Base-by-base conservation (phyloP, 1,140 invertebrate genomes). In the Lepidurus arcticus region DNA sequence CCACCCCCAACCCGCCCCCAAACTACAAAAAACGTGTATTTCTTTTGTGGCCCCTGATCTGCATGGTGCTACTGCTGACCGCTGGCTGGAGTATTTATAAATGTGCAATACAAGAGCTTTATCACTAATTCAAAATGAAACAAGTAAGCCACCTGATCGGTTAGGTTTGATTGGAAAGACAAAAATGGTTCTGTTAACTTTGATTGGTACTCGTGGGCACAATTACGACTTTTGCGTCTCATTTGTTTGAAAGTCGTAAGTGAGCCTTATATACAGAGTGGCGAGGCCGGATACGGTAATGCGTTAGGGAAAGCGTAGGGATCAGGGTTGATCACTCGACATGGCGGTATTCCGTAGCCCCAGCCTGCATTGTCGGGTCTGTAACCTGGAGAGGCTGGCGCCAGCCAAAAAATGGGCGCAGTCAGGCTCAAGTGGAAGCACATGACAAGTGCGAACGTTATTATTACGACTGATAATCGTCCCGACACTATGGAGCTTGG, bases 101-200 rank as follows among this genome's bases (percentile, higher is more conserved):
- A 16, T 65, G 53, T 65, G 53, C 53, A 65, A 65, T 65, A 65
- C 53, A 65, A 65, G 53, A 65, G 53, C 53, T 65, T 65, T 65
- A 65, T 65, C n/a, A 65, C 16, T 65, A 65, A n/a, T 65, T 65
- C 34, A 34, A 34, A 34, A 34, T 34, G 34, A 34, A 34, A 34
- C 34, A 34, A 34, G 4, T 0, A 34, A 34, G n/a, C 8, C 16
- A 0, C 53, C 6, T 65, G 53, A 34, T 34, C 34, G 34, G 34
- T 34, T 34, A 34, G 2, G 4, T 34, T 34, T 34, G 34, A 34
- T 3, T 34, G 34, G 34, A 34, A 34, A 3, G 34, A 34, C 34
- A 34, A 34, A 11, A 47, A 47, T 47, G 45, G 1, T 16, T 47
- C 7, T 11, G 53, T 65, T 65, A 7, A n/a, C 53, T 65, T 65